phyloP scores from a whole-genome alignment of 2,797 vertebrate species.

The Karalla daura region DNA sequence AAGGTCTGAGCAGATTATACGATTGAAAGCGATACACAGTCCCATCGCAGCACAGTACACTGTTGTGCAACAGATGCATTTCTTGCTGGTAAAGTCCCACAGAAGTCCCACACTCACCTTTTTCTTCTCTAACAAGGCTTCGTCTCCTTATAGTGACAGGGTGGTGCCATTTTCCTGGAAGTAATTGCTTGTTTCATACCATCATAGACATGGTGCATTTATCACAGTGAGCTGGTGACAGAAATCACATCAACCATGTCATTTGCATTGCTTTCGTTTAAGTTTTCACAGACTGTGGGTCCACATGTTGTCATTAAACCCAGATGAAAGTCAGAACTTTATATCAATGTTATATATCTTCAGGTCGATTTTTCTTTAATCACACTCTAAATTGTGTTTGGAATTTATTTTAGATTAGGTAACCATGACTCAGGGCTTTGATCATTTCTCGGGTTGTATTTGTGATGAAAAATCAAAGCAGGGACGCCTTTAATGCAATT shows the following conservation, averaged over 20 bases:
- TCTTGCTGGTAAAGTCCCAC: slow-evolving; percentile 24
- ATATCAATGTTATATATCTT: too few relatives aligned
- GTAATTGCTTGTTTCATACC: slow-evolving; percentile 7
- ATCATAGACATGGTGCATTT: neutral
- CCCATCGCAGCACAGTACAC: slow-evolving; percentile 9
- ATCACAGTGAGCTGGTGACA: neutral
- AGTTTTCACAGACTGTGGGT: neutral
- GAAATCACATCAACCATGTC: neutral
- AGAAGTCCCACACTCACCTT: slow-evolving; percentile 17
- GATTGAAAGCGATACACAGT: slow-evolving; percentile 43
- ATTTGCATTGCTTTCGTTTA: neutral
- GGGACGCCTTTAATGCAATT: neutral
- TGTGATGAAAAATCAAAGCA: neutral
- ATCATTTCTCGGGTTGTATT: neutral
- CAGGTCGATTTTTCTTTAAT: neutral
- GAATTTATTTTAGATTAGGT: neutral
- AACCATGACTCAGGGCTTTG: neutral
- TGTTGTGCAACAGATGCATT: slow-evolving; percentile 34
- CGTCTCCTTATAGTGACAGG: neutral
- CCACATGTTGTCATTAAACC: neutral
- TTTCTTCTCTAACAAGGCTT: slow-evolving; percentile 23
- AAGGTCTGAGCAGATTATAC: slow-evolving; percentile 61
- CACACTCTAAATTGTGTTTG: neutral
- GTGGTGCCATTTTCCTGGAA: slow-evolving; percentile 3
- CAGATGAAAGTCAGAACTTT: neutral